phyloP scores from a whole-genome alignment of 2,888 invertebrate species.

The Mimachlamys varia region DNA sequence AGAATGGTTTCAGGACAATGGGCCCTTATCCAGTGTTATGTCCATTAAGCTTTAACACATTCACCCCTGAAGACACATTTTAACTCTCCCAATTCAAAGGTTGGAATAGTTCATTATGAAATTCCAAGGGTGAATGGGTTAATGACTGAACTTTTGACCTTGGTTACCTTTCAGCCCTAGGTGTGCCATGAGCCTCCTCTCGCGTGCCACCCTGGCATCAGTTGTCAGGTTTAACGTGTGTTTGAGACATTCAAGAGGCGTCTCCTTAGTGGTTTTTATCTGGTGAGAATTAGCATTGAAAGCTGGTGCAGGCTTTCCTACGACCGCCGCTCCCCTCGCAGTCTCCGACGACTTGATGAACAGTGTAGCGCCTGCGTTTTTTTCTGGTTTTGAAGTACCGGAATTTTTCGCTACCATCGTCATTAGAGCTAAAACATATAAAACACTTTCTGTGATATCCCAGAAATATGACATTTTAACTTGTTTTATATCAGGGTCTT shows the following conservation, averaged over 20 bases:
- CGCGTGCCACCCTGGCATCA: slow-evolving; percentile 62
- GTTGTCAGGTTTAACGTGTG: slow-evolving; percentile 55
- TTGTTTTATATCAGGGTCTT: too few relatives aligned
- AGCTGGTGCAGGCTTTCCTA: neutral
- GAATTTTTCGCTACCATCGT: slow-evolving; percentile 74
- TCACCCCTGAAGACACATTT: too few relatives aligned
- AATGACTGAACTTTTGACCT: too few relatives aligned
- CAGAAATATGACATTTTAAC: too few relatives aligned
- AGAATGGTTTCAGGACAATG: too few relatives aligned
- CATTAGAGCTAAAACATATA: slow-evolving; percentile 65
- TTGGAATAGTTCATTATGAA: too few relatives aligned
- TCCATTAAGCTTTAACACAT: too few relatives aligned
- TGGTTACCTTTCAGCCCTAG: slow-evolving; percentile 71
- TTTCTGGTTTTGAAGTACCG: slow-evolving; percentile 56
- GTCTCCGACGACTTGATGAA: slow-evolving; percentile 58
- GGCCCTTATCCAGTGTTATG: too few relatives aligned
- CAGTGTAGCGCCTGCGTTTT: slow-evolving; percentile 70
- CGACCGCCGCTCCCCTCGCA: neutral
- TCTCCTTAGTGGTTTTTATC: neutral
- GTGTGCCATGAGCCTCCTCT: slow-evolving; percentile 69
- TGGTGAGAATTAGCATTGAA: neutral
- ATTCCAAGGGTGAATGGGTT: too few relatives aligned
- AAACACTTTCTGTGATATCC: neutral
- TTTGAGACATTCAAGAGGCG: slow-evolving; percentile 55
- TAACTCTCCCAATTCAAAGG: too few relatives aligned